A percentile compares a stretch with the other conserved stretches of the same genome.
Conservation (phyloP, 1,140 invertebrate species). For the Apis laboriosa region DNA sequence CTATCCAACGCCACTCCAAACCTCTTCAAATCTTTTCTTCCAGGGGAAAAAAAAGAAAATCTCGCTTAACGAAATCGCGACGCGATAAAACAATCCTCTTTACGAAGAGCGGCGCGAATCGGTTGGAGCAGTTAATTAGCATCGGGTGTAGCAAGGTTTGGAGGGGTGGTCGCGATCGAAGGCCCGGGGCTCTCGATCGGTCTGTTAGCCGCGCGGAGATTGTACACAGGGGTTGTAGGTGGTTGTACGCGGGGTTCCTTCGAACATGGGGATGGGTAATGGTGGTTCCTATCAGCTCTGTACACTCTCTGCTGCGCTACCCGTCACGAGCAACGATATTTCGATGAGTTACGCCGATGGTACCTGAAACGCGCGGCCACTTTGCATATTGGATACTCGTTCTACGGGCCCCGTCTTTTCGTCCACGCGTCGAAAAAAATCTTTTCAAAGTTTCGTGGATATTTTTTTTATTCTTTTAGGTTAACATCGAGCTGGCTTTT, state of each 20-base stretch:
- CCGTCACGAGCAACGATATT: slow-evolving; percentile 55
- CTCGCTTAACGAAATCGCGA: neutral
- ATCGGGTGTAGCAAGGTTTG: slow-evolving; percentile 14
- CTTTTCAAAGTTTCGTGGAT: neutral
- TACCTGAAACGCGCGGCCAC: slow-evolving; percentile 38
- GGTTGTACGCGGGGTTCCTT: slow-evolving; percentile 22
- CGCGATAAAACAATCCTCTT: neutral
- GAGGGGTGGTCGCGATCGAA: slow-evolving; percentile 44
- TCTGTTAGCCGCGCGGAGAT: slow-evolving; percentile 50
- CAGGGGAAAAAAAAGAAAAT: neutral
- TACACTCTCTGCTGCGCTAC: slow-evolving; percentile 47
- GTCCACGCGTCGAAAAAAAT: neutral
- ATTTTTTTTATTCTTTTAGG: too few relatives aligned
- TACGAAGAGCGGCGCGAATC: neutral
- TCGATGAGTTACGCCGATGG: slow-evolving; percentile 53
- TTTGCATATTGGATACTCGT: slow-evolving; percentile 59
- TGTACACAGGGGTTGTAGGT: slow-evolving; percentile 58
- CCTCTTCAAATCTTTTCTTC: too few relatives aligned
- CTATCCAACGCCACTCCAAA: too few relatives aligned
- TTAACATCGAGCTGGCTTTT: too few relatives aligned
- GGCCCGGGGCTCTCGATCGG: slow-evolving; percentile 27
- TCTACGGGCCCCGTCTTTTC: slow-evolving; percentile 19
- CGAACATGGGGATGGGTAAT: slow-evolving; percentile 63
- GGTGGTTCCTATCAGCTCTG: slow-evolving; percentile 64
- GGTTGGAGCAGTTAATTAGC: slow-evolving; percentile 18